Conservation (phyloP, 30 jellyfish, hydroid and myxozoan genomes). For the Aurelia aurita complex sp. Pacific region DNA sequence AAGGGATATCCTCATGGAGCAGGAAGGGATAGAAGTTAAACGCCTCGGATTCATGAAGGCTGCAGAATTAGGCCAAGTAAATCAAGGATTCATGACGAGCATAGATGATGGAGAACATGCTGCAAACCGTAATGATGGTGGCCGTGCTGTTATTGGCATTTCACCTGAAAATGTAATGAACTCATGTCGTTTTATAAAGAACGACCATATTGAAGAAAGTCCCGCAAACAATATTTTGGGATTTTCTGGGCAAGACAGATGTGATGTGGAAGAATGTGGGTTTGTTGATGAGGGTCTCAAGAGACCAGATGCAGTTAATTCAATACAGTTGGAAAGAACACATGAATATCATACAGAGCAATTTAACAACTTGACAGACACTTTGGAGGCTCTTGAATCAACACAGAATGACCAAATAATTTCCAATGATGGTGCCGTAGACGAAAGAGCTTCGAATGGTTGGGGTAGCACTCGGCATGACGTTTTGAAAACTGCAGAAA, state of each 20-base stretch:
- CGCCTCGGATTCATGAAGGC: conserved; percentile 15
- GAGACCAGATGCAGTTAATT: background rate
- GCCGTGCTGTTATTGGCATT: background rate
- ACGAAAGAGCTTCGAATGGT: too few species aligned
- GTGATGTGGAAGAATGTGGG: background rate
- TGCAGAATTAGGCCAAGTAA: conserved; percentile 60
- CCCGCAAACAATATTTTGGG: background rate
- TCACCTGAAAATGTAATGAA: conserved; percentile 2
- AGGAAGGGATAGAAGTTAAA: conserved; percentile 24
- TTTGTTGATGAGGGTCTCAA: background rate
- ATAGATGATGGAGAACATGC: conserved; percentile 55
- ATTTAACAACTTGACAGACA: background rate
- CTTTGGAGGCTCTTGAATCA: too few species aligned
- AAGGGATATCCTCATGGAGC: background rate
- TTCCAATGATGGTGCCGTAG: too few species aligned
- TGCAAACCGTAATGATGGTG: conserved; percentile 14
- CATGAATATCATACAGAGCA: background rate
- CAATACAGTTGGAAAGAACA: background rate
- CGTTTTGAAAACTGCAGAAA: too few species aligned
- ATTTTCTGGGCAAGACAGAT: background rate
- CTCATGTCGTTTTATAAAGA: background rate
- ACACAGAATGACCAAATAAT: too few species aligned
- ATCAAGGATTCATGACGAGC: conserved; percentile 54
- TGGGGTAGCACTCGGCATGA: too few species aligned
- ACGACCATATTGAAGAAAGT: background rate